Percentiles rank a stretch among this genome's conserved stretches.
phyloP scores from a whole-genome alignment of 2,797 vertebrate genomes.

The Sardinella longiceps region DNA sequence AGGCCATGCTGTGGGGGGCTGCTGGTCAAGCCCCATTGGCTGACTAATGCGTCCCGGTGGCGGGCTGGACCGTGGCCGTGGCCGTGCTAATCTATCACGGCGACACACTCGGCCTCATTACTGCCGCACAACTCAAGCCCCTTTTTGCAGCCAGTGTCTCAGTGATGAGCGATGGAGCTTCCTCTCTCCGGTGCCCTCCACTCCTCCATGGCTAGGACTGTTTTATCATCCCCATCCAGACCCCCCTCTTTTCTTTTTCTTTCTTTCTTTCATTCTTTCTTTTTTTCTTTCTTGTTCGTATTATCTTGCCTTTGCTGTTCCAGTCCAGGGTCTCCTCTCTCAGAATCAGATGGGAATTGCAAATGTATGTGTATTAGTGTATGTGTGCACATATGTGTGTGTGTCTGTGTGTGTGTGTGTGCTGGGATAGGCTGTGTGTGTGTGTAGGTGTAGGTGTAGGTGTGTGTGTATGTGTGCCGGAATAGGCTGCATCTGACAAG shows the following conservation, averaged over 20 bases:
- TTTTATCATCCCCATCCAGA: slow-evolving; percentile 59
- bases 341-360: slow-evolving; percentile 28
- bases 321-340: neutral
- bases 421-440: neutral
- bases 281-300: slow-evolving; percentile 6
- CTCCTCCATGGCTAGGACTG: slow-evolving; percentile 52
- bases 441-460: neutral
- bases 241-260: neutral
- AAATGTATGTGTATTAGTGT: neutral
- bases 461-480: slow-evolving; percentile 2
- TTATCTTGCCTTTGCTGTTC: slow-evolving; percentile 34
- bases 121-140: slow-evolving; percentile 54
- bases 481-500: slow-evolving; percentile 46
- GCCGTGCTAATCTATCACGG: slow-evolving; percentile 64
- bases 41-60: slow-evolving; percentile 62
- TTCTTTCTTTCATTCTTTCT: neutral
- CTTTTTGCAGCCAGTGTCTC: slow-evolving; percentile 47
- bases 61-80: slow-evolving; percentile 37
- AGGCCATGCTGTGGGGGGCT: slow-evolving; percentile 37
- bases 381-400: neutral
- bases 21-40: slow-evolving; percentile 62
- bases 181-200: slow-evolving; percentile 32
- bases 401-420: slow-evolving; percentile 3
- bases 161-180: slow-evolving; percentile 67
- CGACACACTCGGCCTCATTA: slow-evolving; percentile 57